Evolutionary conservation across 1,140 invertebrate genomes (phyloP).

Genomic region (Meloidogyne exigua): DNA sequence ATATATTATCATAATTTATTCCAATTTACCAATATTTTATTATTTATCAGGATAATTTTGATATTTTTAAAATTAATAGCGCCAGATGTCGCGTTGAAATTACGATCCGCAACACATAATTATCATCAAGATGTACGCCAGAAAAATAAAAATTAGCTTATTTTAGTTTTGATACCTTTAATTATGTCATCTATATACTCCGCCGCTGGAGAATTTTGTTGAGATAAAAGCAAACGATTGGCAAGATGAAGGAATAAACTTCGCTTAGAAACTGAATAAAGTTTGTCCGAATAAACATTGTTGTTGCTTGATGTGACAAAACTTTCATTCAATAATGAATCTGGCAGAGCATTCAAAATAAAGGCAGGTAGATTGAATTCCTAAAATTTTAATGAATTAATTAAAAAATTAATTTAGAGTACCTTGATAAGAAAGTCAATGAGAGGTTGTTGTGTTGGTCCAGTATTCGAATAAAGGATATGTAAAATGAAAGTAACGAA

Average conservation of each 20-base stretch:
- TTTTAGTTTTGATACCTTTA: conserved; percentile 41
- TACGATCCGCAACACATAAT: too few species aligned
- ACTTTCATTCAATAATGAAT: conserved; percentile 9
- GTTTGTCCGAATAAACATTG: background rate
- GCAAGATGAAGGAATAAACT: conserved; percentile 40
- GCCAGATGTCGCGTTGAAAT: too few species aligned
- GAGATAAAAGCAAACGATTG: conserved; percentile 29
- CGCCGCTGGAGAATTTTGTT: conserved; percentile 14
- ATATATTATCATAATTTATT: too few species aligned
- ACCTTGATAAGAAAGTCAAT: conserved; percentile 41
- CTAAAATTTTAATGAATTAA: conserved; percentile 21
- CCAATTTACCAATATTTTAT: too few species aligned
- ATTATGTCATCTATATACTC: conserved; percentile 35
- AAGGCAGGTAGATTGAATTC: conserved; percentile 32
- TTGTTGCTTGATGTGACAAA: background rate
- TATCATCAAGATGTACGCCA: too few species aligned
- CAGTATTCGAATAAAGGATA: conserved; percentile 35
- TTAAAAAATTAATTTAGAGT: conserved; percentile 2
- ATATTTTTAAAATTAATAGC: too few species aligned
- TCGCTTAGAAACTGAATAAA: conserved; percentile 22
- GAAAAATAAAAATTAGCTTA: background rate
- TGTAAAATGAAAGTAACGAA: conserved; percentile 30
- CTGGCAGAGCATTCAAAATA: conserved; percentile 25
- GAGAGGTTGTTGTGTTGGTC: conserved; percentile 30
- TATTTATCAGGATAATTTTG: too few species aligned